Percentiles rank a stretch among this genome's conserved stretches.
These are phyloP conservation scores for Spea hammondii DNA, from an alignment of 2,797 vertebrate species.

Conservation along the genomic window DNA sequence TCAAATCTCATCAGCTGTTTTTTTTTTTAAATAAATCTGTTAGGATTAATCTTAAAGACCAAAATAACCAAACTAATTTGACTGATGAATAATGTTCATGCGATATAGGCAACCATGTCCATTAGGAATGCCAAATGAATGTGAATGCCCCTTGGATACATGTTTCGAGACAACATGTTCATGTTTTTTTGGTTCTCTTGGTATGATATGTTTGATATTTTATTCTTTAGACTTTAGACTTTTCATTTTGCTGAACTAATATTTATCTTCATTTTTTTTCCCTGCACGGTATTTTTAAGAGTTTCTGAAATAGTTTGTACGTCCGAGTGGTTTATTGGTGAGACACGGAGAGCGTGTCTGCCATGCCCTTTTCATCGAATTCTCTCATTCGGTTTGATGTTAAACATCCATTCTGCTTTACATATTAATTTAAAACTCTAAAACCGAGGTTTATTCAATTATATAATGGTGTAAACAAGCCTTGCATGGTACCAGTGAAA, in stretches of 20 bases:
- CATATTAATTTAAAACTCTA: constrained; percentile 45
- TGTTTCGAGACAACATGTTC: neutral
- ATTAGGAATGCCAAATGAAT: neutral
- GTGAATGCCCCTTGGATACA: neutral
- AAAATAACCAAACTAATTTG: too few relatives aligned
- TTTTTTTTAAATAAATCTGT: too few relatives aligned
- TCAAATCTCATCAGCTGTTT: too few relatives aligned
- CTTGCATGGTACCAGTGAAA: constrained; percentile 26
- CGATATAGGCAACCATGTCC: neutral
- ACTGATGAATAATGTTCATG: too few relatives aligned
- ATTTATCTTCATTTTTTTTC: too few relatives aligned
- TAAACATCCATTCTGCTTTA: constrained; percentile 40
- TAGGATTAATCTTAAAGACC: too few relatives aligned
- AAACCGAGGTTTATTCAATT: constrained; percentile 40
- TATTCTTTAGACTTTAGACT: too few relatives aligned
- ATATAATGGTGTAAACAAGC: constrained; percentile 39
- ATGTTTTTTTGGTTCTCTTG: neutral
- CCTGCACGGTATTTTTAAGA: too few relatives aligned
- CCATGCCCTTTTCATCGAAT: neutral
- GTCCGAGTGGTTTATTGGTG: neutral
- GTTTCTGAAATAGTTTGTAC: too few relatives aligned
- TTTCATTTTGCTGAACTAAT: too few relatives aligned
- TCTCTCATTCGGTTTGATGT: constrained; percentile 34
- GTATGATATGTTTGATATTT: too few relatives aligned
- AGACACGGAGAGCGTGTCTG: neutral